These are phyloP conservation scores for Tholera decimalis DNA, from an alignment of 2,888 invertebrate genomes.

Conservation along the genomic window DNA sequence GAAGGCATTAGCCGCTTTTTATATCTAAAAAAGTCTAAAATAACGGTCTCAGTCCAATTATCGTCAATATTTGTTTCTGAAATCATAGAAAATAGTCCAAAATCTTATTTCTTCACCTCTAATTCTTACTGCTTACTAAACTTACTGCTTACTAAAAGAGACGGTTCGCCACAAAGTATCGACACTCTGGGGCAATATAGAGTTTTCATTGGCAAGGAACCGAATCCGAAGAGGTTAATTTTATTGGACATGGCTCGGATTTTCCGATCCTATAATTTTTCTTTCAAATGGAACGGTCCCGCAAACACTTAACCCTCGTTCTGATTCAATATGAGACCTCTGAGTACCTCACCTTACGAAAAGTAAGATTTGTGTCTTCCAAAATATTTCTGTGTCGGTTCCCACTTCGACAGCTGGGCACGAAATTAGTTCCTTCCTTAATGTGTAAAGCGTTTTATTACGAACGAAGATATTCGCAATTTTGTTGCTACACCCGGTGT, in stretches of 20 bases:
- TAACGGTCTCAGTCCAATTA: too few species aligned
- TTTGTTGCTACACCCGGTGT: conserved; percentile 50
- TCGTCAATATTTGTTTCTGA: too few species aligned
- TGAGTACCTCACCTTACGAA: conserved; percentile 30
- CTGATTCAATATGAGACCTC: conserved; percentile 30
- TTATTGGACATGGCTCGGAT: conserved; percentile 38
- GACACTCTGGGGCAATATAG: conserved; percentile 19
- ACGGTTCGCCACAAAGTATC: conserved; percentile 12
- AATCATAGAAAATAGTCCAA: background rate
- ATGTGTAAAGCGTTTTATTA: conserved; percentile 49
- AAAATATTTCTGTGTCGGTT: conserved; percentile 22
- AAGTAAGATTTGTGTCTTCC: conserved; percentile 39
- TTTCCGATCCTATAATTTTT: conserved; percentile 41
- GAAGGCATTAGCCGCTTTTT: too few species aligned
- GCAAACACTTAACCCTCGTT: conserved; percentile 37
- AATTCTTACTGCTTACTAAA: conserved; percentile 4
- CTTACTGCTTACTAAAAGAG: conserved; percentile 7
- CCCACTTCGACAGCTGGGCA: conserved; percentile 37
- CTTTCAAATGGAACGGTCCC: conserved; percentile 32
- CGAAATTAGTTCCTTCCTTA: conserved; percentile 48
- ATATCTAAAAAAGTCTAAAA: too few species aligned
- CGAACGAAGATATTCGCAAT: conserved; percentile 45
- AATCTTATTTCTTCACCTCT: background rate
- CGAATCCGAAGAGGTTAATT: conserved; percentile 30
- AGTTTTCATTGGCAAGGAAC: conserved; percentile 31